Evolutionary conservation across 2,797 vertebrate species (phyloP).

Genomic region (Heteromormyrus szaboi): DNA sequence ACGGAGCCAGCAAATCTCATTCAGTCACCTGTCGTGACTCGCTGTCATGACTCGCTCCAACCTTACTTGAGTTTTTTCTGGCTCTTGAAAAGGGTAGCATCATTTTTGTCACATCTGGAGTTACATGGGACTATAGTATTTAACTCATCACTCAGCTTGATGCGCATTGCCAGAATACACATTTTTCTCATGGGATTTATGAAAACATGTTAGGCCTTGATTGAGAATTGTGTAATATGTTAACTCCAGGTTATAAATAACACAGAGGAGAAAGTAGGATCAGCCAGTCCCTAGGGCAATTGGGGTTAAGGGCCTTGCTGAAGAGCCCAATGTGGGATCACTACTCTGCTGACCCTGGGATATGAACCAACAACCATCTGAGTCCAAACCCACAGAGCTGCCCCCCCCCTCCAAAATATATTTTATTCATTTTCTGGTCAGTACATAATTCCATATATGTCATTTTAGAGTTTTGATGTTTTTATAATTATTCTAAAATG

Average conservation of each 20-base stretch:
- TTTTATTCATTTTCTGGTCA: background rate
- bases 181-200: background rate
- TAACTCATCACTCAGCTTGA: background rate
- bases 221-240: background rate
- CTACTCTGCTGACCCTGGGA: background rate
- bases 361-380: background rate
- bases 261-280: background rate
- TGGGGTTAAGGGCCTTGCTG: background rate
- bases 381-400: background rate
- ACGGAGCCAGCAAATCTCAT: background rate
- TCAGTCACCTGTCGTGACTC: background rate
- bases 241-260: background rate
- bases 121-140: background rate
- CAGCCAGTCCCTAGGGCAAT: background rate
- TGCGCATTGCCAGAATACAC: background rate
- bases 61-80: background rate
- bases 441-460: background rate
- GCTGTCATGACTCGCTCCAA: background rate
- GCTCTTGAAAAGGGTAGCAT: background rate
- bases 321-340: background rate
- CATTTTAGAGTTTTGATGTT: background rate
- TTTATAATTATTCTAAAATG: background rate
- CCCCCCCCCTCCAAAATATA: background rate
- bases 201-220: background rate
- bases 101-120: background rate